Evolutionary conservation across 1,140 invertebrate genomes (phyloP), one percentile per base, ranked within the genome.

Genomic region (Parasteatoda tepidariorum): DNA sequence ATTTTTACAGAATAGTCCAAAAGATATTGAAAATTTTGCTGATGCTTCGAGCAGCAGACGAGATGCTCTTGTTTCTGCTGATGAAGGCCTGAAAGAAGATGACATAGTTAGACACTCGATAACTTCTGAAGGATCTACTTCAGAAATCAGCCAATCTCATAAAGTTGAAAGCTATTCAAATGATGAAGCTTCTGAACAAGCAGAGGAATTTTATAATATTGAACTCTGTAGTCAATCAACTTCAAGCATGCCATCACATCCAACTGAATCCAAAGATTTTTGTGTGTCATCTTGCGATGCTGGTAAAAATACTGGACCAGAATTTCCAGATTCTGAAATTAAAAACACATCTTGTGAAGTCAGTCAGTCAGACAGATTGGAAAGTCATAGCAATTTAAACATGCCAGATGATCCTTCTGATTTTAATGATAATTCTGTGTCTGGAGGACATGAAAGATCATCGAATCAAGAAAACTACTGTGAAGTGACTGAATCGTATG

Each of bases 261-360:
- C 26, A 33, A 30, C 11, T 68, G 76, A 59, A 68, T 7, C 41
- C 9, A 67, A 34, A 26, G 48, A 68, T 57, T 34, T 64, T 18
- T 68, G 64, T 68, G 76, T 79, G 6, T 79, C 76, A 55, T 79
- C 76, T 30, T 68, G 76, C 28, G 48, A 68, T 34, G 28, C 55
- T 38, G 24, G 9, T 22, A 22, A 59, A 34, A 13, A 13, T 38
- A 11, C 33, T 61, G 22, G 33, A 61, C 38, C 18, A 75, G 33
- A n/a, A 57, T 11, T 48, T 41, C 18, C 33, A 2, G 18, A 55
- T 15, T 26, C 55, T 13, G n/a, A 73, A 57, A 33, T 24, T 13
- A 24, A 5, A 64, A 64, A 31, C 31, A 4, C 26, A 30, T 7
- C 61, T 64, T 26, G 26, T 31, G 26, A 30, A 64, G 61, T 64